Evolutionary conservation across 1,140 invertebrate genomes (phyloP).

Genomic region (Epicauta chinensis): DNA sequence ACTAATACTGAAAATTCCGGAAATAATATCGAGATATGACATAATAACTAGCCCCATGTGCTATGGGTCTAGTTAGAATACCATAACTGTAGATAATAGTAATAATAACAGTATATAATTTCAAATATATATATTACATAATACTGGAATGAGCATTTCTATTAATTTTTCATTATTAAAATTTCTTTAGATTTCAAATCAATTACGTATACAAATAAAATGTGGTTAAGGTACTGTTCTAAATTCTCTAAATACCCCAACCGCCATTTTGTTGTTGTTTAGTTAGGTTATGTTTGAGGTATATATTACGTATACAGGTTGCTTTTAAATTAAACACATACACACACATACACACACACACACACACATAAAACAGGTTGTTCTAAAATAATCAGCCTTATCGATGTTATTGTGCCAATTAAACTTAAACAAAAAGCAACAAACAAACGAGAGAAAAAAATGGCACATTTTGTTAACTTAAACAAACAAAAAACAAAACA

Average conservation of each 20-base stretch:
- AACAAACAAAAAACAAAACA: no score
- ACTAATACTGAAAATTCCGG: no score
- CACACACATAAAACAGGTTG: no score
- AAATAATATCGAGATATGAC: slow-evolving; percentile 4
- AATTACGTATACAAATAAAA: slow-evolving; percentile 22
- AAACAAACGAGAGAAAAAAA: background rate
- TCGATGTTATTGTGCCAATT: slow-evolving; percentile 15
- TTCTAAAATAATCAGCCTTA: slow-evolving; percentile 25
- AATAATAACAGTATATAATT: slow-evolving; percentile 14
- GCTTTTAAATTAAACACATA: slow-evolving; percentile 3
- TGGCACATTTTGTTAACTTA: slow-evolving; percentile 2
- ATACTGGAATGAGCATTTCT: slow-evolving; percentile 39
- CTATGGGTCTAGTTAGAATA: no score
- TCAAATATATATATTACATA: slow-evolving; percentile 26
- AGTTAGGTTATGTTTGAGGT: no score
- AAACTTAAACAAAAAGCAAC: slow-evolving; percentile 7
- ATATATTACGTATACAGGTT: slow-evolving; percentile 44
- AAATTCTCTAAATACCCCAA: slow-evolving; percentile 1
- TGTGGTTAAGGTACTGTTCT: background rate
- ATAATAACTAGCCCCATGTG: slow-evolving; percentile 7
- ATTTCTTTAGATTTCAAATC: slow-evolving; percentile 4
- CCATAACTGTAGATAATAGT: no score
- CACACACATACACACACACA: no score
- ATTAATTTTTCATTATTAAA: slow-evolving; percentile 10
- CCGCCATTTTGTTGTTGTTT: background rate